These are phyloP conservation scores for Hyphantria cunea DNA, from an alignment of 1,140 invertebrate genomes.

Conservation along the genomic window DNA sequence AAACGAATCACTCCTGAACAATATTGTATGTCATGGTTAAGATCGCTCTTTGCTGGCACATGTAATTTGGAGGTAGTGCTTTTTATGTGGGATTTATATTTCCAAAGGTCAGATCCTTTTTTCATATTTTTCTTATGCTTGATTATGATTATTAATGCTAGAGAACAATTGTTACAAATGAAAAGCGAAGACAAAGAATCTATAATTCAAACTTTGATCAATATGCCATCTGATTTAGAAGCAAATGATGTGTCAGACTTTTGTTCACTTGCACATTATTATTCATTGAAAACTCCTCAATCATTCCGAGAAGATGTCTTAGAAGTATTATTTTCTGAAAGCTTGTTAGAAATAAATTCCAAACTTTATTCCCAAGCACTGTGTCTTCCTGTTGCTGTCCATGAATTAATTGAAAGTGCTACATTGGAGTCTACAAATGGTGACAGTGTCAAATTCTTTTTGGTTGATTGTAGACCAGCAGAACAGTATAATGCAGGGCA, in stretches of 20 bases:
- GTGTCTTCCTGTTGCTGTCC: conserved; percentile 95
- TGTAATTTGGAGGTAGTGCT: conserved; percentile 93
- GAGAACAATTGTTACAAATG: conserved; percentile 93
- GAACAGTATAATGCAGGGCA: conserved; percentile 99
- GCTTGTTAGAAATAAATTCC: conserved; percentile 72
- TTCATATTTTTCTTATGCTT: conserved; percentile 97
- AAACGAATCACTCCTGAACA: conserved; percentile 96
- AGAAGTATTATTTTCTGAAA: conserved; percentile 83
- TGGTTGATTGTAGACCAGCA: conserved; percentile 97
- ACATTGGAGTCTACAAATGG: conserved; percentile 83
- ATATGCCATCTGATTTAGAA: conserved; percentile 93
- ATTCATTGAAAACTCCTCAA: conserved; percentile 94
- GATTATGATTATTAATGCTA: conserved; percentile 98
- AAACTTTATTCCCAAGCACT: conserved; percentile 91
- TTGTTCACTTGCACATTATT: conserved; percentile 97
- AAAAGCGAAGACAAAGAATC: conserved; percentile 87
- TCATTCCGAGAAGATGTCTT: conserved; percentile 93
- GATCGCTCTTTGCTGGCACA: conserved; percentile 93
- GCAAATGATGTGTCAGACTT: conserved; percentile 98
- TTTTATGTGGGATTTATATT: conserved; percentile 98
- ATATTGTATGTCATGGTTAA: conserved; percentile 96
- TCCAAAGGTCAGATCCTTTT: conserved; percentile 98
- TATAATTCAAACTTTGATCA: conserved; percentile 88
- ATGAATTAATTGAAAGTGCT: conserved; percentile 92
- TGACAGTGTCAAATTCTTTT: conserved; percentile 93